phyloP scores from a whole-genome alignment of 2,797 vertebrate species.

The Lacerta bilineata region DNA sequence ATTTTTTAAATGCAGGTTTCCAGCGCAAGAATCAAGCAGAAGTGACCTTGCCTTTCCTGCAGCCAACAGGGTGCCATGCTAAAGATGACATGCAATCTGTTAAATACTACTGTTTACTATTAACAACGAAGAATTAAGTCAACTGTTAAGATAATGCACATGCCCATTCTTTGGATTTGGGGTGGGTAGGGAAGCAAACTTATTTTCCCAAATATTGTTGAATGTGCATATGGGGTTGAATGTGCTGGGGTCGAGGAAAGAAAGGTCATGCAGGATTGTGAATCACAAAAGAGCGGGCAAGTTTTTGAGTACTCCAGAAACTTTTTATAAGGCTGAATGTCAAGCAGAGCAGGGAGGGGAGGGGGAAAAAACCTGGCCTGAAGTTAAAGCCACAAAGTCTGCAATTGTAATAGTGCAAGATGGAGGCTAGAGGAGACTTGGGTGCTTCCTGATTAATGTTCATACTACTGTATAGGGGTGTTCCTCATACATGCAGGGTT shows the following conservation, averaged over 20 bases:
- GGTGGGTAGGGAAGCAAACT: neutral
- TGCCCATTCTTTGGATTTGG: slow-evolving; percentile 3
- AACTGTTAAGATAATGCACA: slow-evolving; percentile 54
- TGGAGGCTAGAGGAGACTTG: neutral
- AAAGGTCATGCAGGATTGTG: neutral
- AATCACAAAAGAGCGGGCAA: neutral
- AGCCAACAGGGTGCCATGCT: slow-evolving; percentile 20
- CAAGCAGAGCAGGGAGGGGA: neutral
- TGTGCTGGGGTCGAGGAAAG: neutral
- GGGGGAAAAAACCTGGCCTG: neutral
- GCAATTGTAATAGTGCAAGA: neutral
- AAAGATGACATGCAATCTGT: slow-evolving; percentile 40
- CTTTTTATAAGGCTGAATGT: neutral
- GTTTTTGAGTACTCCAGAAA: neutral
- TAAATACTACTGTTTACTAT: slow-evolving; percentile 40
- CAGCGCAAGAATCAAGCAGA: neutral
- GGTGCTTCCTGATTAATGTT: no score
- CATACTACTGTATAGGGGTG: no score
- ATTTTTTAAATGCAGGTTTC: slow-evolving; percentile 17
- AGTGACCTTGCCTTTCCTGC: slow-evolving; percentile 2
- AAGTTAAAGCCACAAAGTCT: neutral
- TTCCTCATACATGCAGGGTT: no score
- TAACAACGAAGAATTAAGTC: slow-evolving; percentile 50
- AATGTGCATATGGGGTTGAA: neutral
- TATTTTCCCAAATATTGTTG: neutral